phyloP scores from a whole-genome alignment of 2,888 invertebrate genomes.

The Archips crataeganus region DNA sequence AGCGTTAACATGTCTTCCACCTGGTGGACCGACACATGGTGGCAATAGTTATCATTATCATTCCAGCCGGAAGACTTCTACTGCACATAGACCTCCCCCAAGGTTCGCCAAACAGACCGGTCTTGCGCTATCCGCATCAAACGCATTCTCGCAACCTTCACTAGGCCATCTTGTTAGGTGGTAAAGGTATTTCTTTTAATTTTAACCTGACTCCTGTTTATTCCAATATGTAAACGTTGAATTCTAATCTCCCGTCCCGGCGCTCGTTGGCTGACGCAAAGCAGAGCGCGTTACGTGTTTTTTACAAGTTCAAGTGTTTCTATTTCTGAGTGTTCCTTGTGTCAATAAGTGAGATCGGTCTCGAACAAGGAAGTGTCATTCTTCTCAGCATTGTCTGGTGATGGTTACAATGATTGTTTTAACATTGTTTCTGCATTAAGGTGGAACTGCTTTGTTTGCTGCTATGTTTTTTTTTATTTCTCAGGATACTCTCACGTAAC shows the following conservation, averaged over 20 bases:
- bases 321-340: conserved; percentile 3
- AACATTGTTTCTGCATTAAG: conserved; percentile 18
- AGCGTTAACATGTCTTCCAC: too few species aligned
- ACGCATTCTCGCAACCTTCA: too few species aligned
- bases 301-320: conserved; percentile 29
- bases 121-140: too few species aligned
- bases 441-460: background rate
- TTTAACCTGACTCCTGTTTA: background rate
- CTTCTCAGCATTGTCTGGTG: conserved; percentile 11
- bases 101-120: too few species aligned
- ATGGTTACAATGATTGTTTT: background rate
- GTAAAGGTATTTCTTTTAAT: too few species aligned
- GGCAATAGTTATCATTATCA: too few species aligned
- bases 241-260: background rate
- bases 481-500: too few species aligned
- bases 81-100: too few species aligned
- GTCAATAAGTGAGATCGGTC: background rate
- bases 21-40: too few species aligned
- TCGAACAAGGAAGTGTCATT: conserved; percentile 10
- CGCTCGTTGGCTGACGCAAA: conserved; percentile 11
- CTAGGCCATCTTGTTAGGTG: too few species aligned
- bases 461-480: background rate
- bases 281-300: conserved; percentile 14
- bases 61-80: too few species aligned
- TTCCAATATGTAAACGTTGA: background rate